A percentile compares a stretch with the other conserved stretches of the same genome.
Evolutionary conservation across 2,888 invertebrate species (phyloP).

Genomic region (Ennomos quercinarius): DNA sequence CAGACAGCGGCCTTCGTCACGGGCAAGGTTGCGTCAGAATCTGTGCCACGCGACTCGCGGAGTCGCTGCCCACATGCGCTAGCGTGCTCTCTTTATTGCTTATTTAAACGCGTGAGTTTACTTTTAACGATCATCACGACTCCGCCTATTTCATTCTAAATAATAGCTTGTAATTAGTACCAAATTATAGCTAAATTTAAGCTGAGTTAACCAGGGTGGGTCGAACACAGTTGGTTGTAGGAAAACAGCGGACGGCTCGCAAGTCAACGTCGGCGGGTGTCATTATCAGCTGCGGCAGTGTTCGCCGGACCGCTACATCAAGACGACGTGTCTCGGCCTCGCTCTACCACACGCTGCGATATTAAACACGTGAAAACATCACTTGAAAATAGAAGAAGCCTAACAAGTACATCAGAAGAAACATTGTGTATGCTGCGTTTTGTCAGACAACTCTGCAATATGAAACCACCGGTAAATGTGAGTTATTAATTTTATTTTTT

Average conservation of each 20-base stretch:
- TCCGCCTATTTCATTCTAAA: background rate
- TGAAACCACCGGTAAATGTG: slow-evolving; percentile 80
- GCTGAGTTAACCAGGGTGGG: background rate
- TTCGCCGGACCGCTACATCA: slow-evolving; percentile 64
- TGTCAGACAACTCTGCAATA: slow-evolving; percentile 67
- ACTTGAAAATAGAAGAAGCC: slow-evolving; percentile 13
- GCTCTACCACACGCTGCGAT: slow-evolving; percentile 54
- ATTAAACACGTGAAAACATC: slow-evolving; percentile 49
- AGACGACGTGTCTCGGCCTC: slow-evolving; percentile 63
- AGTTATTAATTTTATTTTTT: slow-evolving; percentile 50
- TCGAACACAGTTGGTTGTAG: slow-evolving; percentile 6
- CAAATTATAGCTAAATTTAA: background rate
- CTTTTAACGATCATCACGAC: too few relatives aligned
- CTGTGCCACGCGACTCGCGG: slow-evolving; percentile 23
- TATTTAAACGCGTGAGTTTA: slow-evolving; percentile 3
- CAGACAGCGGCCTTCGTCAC: slow-evolving; percentile 52
- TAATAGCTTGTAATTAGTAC: background rate
- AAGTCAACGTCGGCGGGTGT: slow-evolving; percentile 43
- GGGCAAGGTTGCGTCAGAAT: slow-evolving; percentile 57
- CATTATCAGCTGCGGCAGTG: slow-evolving; percentile 54
- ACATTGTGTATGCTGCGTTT: slow-evolving; percentile 66
- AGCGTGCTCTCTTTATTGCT: slow-evolving; percentile 15
- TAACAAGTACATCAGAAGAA: slow-evolving; percentile 1
- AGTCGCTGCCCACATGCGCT: slow-evolving; percentile 2
- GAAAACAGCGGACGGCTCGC: slow-evolving; percentile 21